A percentile compares a stretch with the other conserved stretches of the same genome.
Conservation (phyloP, 2,113 vertebrate species). For the Jaculus jaculus region DNA sequence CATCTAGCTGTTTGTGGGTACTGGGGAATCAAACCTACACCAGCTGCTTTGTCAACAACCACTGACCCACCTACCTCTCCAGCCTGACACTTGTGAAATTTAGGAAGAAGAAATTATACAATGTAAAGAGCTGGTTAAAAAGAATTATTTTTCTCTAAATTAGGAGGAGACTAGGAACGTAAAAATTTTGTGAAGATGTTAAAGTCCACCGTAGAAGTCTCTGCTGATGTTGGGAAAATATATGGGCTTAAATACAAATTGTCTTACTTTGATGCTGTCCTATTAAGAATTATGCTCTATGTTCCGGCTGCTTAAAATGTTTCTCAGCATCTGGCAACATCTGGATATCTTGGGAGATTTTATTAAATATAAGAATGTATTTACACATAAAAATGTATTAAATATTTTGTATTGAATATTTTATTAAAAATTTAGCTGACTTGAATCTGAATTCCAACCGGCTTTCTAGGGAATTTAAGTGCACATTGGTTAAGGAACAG, state of each 20-base stretch:
- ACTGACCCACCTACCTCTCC: no score
- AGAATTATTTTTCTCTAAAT: neutral
- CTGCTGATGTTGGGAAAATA: neutral
- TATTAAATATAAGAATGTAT: neutral
- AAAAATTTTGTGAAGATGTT: neutral
- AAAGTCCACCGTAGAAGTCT: neutral
- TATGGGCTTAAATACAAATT: neutral
- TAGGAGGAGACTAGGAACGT: neutral
- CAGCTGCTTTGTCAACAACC: no score
- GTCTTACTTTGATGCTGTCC: neutral
- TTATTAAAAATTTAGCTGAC: neutral
- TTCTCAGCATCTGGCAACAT: neutral
- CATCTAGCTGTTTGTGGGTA: no score
- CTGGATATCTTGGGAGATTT: neutral
- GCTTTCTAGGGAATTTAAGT: neutral
- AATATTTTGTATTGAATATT: no score
- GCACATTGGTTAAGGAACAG: neutral
- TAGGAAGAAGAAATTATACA: neutral
- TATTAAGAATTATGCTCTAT: neutral
- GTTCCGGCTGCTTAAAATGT: neutral
- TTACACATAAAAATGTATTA: no score
- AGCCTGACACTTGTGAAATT: neutral
- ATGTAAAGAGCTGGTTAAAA: neutral
- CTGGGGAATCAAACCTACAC: no score
- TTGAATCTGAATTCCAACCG: neutral